Conservation (phyloP, 1,140 invertebrate species). For the Zaprionus nigranus region DNA sequence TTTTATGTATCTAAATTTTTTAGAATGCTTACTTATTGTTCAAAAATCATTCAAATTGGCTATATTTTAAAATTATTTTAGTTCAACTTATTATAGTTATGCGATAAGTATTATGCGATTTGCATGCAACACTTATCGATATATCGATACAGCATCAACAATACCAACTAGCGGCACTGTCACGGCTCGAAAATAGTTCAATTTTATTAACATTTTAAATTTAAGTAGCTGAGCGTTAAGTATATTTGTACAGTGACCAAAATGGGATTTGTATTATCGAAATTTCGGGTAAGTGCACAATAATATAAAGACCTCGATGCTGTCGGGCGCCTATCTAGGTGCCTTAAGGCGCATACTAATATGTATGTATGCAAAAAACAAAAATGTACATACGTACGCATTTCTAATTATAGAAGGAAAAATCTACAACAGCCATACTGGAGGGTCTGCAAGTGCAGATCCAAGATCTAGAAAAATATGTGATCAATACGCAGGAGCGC, state of each 20-base stretch:
- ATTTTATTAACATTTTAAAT: constrained; percentile 53
- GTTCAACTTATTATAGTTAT: constrained; percentile 6
- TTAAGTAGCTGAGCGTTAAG: constrained; percentile 39
- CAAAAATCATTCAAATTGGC: neutral
- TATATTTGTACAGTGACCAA: constrained; percentile 20
- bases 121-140: neutral
- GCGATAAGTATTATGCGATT: constrained; percentile 7
- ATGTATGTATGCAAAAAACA: constrained; percentile 12
- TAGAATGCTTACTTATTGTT: neutral
- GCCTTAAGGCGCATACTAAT: constrained; percentile 2
- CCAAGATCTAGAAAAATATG: constrained; percentile 91
- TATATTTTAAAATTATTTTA: neutral
- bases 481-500: constrained; percentile 90
- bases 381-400: constrained; percentile 50
- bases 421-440: constrained; percentile 90
- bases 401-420: constrained; percentile 90
- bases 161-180: constrained; percentile 34
- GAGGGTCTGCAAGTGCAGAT: constrained; percentile 93
- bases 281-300: constrained; percentile 54
- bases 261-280: constrained; percentile 59
- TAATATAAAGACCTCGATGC: constrained; percentile 14
- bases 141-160: constrained; percentile 35
- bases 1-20: neutral
- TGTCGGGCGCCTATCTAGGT: constrained; percentile 1
- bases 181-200: constrained; percentile 42